phyloP scores from a whole-genome alignment of 2,888 invertebrate species.

The Drosophila affinis region DNA sequence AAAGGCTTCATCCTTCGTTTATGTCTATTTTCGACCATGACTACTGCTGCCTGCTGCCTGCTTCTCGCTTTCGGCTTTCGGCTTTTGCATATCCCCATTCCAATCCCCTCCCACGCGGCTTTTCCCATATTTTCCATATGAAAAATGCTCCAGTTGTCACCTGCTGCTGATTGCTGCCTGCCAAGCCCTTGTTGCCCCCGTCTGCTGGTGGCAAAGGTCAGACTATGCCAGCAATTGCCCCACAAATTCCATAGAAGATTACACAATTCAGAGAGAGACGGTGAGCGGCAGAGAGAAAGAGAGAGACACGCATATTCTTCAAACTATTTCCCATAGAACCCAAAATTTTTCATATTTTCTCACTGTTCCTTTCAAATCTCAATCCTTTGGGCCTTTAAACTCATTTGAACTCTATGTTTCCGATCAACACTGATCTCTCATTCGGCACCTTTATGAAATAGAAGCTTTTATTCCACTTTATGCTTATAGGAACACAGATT shows the following conservation, averaged over 20 bases:
- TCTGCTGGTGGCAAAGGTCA: conserved; percentile 56
- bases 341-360: too few relatives aligned
- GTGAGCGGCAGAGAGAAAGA: background rate
- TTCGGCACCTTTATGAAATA: too few relatives aligned
- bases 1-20: background rate
- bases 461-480: too few relatives aligned
- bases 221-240: conserved; percentile 32
- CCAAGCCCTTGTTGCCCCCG: background rate
- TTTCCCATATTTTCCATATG: conserved; percentile 9
- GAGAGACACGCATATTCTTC: background rate
- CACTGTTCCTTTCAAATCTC: too few relatives aligned
- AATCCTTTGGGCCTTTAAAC: too few relatives aligned
- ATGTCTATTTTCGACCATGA: background rate
- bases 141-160: conserved; percentile 44
- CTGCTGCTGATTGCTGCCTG: conserved; percentile 40
- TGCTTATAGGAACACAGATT: too few relatives aligned
- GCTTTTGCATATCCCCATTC: conserved; percentile 10
- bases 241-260: conserved; percentile 29
- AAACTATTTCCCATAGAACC: too few relatives aligned
- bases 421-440: too few relatives aligned
- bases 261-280: background rate
- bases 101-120: too few relatives aligned
- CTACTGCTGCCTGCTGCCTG: background rate
- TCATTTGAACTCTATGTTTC: background rate
- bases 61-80: background rate